These are phyloP conservation scores for Papilio gigon DNA, from an alignment of 2,888 invertebrate genomes.

Conservation along the genomic window DNA sequence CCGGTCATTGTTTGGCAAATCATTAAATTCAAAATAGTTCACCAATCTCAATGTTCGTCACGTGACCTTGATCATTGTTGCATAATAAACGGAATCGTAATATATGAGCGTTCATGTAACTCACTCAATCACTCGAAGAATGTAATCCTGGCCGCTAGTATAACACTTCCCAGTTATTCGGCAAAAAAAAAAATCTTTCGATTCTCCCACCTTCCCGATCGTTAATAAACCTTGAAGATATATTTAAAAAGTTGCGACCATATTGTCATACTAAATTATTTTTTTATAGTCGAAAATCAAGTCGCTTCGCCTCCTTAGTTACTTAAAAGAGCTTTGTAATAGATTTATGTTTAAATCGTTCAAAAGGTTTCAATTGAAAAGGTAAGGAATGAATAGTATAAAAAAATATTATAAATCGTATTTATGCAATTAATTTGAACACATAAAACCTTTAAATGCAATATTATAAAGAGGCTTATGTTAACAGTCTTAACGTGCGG, in stretches of 20 bases:
- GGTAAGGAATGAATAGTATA: too few species aligned
- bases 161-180: background rate
- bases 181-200: too few species aligned
- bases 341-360: too few species aligned
- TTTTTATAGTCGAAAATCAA: too few species aligned
- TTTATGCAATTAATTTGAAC: background rate
- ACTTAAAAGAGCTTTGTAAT: too few species aligned
- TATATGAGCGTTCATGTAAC: background rate
- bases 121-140: constrained; percentile 37
- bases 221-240: too few species aligned
- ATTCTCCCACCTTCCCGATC: too few species aligned
- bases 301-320: too few species aligned
- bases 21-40: constrained; percentile 35
- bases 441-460: background rate
- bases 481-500: constrained; percentile 47
- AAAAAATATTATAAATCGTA: too few species aligned
- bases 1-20: constrained; percentile 38
- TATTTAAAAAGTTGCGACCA: too few species aligned
- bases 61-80: constrained; percentile 21
- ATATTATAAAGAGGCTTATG: constrained; percentile 53
- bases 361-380: too few species aligned
- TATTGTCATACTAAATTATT: too few species aligned
- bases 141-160: constrained; percentile 42
- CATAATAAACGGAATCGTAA: background rate
- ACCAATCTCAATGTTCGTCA: constrained; percentile 15